A percentile compares a stretch with the other conserved stretches of the same genome.
Evolutionary conservation across 2,797 vertebrate species (phyloP).

Genomic region (Sebastes variabilis): DNA sequence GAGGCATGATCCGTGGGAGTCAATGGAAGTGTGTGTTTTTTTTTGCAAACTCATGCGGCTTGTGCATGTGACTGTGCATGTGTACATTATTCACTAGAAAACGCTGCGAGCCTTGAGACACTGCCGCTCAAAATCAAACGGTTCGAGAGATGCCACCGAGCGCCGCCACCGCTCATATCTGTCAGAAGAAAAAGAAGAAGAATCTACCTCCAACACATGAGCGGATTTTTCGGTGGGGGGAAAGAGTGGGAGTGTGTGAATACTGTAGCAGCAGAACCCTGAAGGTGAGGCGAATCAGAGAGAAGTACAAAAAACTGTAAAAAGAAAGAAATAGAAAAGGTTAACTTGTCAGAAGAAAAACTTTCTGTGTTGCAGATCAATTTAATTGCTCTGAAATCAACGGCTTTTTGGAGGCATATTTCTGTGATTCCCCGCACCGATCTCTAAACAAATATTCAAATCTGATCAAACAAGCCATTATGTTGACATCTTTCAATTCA

Average conservation of each 20-base stretch:
- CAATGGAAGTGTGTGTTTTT: constrained; percentile 14
- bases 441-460: constrained; percentile 66
- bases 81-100: constrained; percentile 52
- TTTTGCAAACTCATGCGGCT: constrained; percentile 19
- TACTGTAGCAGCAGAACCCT: constrained; percentile 15
- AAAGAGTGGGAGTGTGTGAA: constrained; percentile 6
- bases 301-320: neutral
- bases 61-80: constrained; percentile 18
- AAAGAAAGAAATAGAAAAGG: constrained; percentile 13
- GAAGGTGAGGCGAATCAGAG: constrained; percentile 48
- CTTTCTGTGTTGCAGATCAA: constrained; percentile 20
- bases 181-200: constrained; percentile 51
- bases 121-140: constrained; percentile 42
- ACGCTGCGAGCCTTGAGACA: constrained; percentile 34
- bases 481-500: constrained; percentile 63
- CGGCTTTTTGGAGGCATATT: constrained; percentile 39
- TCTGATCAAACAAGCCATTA: constrained; percentile 72
- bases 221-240: neutral
- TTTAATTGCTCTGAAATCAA: constrained; percentile 35
- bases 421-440: constrained; percentile 27
- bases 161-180: constrained; percentile 49
- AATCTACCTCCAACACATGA: constrained; percentile 15
- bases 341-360: constrained; percentile 41
- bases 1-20: neutral
- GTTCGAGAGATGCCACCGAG: constrained; percentile 41